Base-by-base conservation (phyloP, 2,113 vertebrate genomes). In the Tachycineta bicolor region DNA sequence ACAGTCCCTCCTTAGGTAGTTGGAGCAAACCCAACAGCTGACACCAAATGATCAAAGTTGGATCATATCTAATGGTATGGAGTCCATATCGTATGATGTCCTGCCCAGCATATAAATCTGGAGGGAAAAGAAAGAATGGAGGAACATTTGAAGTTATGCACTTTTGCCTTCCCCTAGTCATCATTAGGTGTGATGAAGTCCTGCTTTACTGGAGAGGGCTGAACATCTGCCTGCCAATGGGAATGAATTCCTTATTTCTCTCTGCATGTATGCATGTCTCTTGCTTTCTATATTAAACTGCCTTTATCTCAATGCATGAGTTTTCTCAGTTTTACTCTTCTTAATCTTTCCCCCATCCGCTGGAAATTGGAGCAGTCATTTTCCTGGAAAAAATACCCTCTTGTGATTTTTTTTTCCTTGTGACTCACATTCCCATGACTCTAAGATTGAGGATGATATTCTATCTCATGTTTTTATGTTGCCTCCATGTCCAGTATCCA, bases 171-270 rank as follows among this genome's bases (percentile, higher is more conserved):
- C 24, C 24, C 11, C 24, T 55, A 41, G n/a, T 41, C 13, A 25
- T 23, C 47, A 14, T 25, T 25, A 63, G 0, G 0, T n/a, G 9
- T 41, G n/a, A 41, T 47, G 29, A 7, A 71, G 24, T 13, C 20
- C 21, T 25, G 43, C 11, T 55, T 71, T 63, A 7, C 13, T 34
- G 19, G 16, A 33, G 20, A 37, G 9, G 10, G 37, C 37, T 37
- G 37, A 56, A 65, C 11, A 25, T 25, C 34, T 73, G 11, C 31
- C 31, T 58, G 50, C 37, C 25, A 22, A 46, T 29, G 6, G 26
- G 44, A 65, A 65, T 16, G 3, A 89, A 44, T 28, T 58, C 52
- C 34, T 74, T 16, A 33, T 33, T 73, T 81, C 3, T 2, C 12
- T 65, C 31, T 58, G 17, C 21, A 34, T 49, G 21, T 31, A 5